These are phyloP conservation scores for Sphaerophoria taeniata DNA, from an alignment of 2,888 invertebrate species.

Conservation along the genomic window DNA sequence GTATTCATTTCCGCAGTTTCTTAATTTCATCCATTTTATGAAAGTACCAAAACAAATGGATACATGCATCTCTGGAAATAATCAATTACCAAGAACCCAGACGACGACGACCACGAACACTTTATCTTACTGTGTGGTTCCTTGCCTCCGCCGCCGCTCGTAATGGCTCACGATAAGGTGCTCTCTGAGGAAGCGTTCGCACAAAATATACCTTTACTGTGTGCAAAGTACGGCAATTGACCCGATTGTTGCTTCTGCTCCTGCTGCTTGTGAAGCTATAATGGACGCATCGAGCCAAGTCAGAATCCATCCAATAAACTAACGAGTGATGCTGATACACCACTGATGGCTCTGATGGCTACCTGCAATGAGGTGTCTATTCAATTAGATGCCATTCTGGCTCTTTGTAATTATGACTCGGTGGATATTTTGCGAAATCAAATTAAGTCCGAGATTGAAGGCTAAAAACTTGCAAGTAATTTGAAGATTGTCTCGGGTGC, in stretches of 20 bases:
- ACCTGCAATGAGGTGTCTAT: slow-evolving; percentile 68
- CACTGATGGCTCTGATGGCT: slow-evolving; percentile 68
- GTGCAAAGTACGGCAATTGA: slow-evolving; percentile 55
- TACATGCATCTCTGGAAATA: slow-evolving; percentile 68
- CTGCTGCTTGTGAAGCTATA: not conserved
- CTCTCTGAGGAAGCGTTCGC: slow-evolving; percentile 56
- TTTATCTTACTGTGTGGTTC: not conserved
- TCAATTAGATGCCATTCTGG: slow-evolving; percentile 70
- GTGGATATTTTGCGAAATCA: slow-evolving; percentile 59
- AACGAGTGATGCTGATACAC: slow-evolving; percentile 52
- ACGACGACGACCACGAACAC: not conserved
- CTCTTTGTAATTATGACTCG: slow-evolving; percentile 66
- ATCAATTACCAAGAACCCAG: slow-evolving; percentile 56
- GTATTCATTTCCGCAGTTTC: too few relatives aligned
- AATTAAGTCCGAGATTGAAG: slow-evolving; percentile 49
- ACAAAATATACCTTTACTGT: slow-evolving; percentile 29
- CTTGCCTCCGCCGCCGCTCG: slow-evolving; percentile 43
- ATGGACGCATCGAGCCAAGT: not conserved
- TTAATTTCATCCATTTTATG: too few relatives aligned
- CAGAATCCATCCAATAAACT: slow-evolving; percentile 52
- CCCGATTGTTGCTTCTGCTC: slow-evolving; percentile 49
- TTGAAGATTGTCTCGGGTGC: slow-evolving; percentile 46
- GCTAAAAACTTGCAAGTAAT: too few relatives aligned
- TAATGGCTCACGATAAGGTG: slow-evolving; percentile 69
- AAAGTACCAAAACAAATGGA: slow-evolving; percentile 41